These are phyloP conservation scores for Ara ararauna DNA, from an alignment of 2,797 vertebrate genomes.

Conservation along the genomic window DNA sequence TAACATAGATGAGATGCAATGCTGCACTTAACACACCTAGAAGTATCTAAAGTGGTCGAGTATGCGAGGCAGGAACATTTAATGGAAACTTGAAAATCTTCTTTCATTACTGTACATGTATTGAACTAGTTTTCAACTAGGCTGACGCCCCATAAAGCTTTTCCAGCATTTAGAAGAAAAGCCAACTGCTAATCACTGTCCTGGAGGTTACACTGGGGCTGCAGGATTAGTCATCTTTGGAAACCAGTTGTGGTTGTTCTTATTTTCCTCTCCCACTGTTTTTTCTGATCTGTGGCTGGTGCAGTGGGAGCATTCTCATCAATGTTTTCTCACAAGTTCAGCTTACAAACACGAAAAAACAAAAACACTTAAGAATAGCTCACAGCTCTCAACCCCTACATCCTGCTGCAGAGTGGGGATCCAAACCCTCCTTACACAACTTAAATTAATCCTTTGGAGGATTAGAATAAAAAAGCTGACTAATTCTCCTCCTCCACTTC, in stretches of 20 bases:
- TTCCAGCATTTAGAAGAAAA: conserved; percentile 34
- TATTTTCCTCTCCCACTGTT: conserved; percentile 57
- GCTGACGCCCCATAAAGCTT: conserved; percentile 26
- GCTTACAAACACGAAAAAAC: conserved; percentile 26
- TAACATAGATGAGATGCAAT: background rate
- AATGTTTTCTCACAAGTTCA: conserved; percentile 57
- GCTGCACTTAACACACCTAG: background rate
- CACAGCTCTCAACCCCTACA: conserved; percentile 2
- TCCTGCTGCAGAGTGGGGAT: background rate
- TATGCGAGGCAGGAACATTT: background rate
- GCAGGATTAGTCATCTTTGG: conserved; percentile 49
- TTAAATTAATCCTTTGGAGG: conserved; percentile 10
- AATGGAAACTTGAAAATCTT: background rate
- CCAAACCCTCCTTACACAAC: conserved; percentile 27
- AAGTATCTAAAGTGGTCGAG: background rate
- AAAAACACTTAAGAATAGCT: conserved; percentile 49
- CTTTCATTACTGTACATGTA: background rate
- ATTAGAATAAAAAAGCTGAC: background rate
- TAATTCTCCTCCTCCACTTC: background rate
- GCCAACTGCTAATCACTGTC: conserved; percentile 28
- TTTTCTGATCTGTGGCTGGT: conserved; percentile 31
- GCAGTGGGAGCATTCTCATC: conserved; percentile 46
- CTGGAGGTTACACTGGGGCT: conserved; percentile 19
- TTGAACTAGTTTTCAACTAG: conserved; percentile 13
- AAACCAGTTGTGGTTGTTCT: conserved; percentile 53